Conservation (phyloP, 2,797 vertebrate species). For the Notolabrus celidotus region DNA sequence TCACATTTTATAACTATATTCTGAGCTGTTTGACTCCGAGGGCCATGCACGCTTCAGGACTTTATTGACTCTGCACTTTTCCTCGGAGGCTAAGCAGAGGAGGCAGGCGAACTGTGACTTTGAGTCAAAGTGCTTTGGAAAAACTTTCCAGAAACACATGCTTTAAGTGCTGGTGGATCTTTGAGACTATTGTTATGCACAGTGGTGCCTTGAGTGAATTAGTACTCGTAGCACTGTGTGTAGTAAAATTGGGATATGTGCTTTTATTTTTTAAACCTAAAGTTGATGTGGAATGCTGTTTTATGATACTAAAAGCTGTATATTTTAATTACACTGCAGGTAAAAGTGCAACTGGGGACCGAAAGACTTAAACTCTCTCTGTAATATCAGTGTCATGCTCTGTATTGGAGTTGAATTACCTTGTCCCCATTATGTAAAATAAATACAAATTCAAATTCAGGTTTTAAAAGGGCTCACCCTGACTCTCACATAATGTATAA, state of each 20-base stretch:
- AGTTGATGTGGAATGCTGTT: background rate
- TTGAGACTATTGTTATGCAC: background rate
- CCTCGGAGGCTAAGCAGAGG: conserved; percentile 14
- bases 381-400: too few relatives aligned
- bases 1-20: conserved; percentile 56
- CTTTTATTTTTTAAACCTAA: too few relatives aligned
- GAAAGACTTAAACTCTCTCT: too few relatives aligned
- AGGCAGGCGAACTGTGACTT: conserved; percentile 20
- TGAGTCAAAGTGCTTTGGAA: conserved; percentile 22
- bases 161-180: background rate
- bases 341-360: too few relatives aligned
- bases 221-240: too few relatives aligned
- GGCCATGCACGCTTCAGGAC: conserved; percentile 8
- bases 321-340: background rate
- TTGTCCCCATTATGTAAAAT: too few relatives aligned
- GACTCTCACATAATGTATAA: too few relatives aligned
- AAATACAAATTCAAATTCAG: too few relatives aligned
- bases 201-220: background rate
- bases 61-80: conserved; percentile 31
- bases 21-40: conserved; percentile 17
- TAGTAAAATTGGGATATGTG: too few relatives aligned
- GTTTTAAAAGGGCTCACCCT: too few relatives aligned
- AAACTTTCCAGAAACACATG: conserved; percentile 27
- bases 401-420: too few relatives aligned
- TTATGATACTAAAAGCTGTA: background rate